Percentiles rank a stretch among this genome's conserved stretches.
Conservation (phyloP, 2,888 invertebrate genomes). For the Strigamia transsilvanica region DNA sequence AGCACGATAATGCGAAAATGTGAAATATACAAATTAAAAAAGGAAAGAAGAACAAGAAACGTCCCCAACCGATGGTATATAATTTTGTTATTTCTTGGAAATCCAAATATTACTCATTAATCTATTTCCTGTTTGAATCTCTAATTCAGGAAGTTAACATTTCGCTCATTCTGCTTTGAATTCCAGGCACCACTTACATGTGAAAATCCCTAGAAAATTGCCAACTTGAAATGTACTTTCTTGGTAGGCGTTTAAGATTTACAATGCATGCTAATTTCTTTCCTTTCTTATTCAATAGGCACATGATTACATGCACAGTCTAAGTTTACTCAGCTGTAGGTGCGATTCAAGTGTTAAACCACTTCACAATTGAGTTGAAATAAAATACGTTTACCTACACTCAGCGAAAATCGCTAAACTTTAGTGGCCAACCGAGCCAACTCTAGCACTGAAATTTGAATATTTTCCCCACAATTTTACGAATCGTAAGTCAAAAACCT, state of each 20-base stretch:
- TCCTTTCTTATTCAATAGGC: too few relatives aligned
- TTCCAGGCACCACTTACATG: background rate
- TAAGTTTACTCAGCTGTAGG: too few relatives aligned
- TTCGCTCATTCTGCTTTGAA: background rate
- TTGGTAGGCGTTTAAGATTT: too few relatives aligned
- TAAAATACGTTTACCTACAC: background rate
- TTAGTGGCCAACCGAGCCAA: background rate
- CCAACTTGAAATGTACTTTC: too few relatives aligned
- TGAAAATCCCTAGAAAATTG: background rate
- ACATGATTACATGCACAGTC: too few relatives aligned
- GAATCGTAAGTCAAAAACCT: conserved; percentile 23
- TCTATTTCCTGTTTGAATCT: background rate
- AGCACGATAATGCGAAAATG: too few relatives aligned
- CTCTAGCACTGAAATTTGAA: conserved; percentile 1
- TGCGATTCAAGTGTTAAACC: too few relatives aligned
- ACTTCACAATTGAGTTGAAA: background rate
- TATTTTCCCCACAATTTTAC: background rate
- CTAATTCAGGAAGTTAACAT: background rate
- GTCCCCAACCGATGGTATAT: too few relatives aligned
- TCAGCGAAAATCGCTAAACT: background rate
- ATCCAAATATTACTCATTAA: background rate
- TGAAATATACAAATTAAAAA: too few relatives aligned
- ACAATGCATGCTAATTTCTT: too few relatives aligned
- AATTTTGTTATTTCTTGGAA: background rate
- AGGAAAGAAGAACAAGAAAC: too few relatives aligned